A percentile compares a stretch with the other conserved stretches of the same genome.
Evolutionary conservation across 2,113 vertebrate species (phyloP).

Genomic region (Rhea pennata): DNA sequence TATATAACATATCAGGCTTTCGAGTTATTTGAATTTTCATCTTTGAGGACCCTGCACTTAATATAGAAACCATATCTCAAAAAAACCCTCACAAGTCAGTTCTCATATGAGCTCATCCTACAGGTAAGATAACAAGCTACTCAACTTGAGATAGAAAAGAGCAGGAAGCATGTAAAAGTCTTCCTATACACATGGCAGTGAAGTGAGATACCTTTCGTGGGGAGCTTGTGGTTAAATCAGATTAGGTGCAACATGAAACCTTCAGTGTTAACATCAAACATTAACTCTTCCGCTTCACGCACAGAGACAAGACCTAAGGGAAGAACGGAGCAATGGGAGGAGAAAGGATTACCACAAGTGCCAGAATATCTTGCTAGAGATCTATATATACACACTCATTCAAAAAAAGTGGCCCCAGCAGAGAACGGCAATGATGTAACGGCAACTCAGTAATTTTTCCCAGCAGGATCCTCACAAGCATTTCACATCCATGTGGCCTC

Average conservation of each 20-base stretch:
- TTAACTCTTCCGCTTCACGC: background rate
- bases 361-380: background rate
- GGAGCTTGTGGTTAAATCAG: background rate
- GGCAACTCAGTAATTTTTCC: background rate
- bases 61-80: background rate
- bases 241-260: background rate
- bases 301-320: background rate
- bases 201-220: background rate
- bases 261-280: background rate
- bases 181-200: background rate
- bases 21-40: background rate
- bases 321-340: background rate
- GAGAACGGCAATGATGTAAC: background rate
- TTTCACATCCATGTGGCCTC: background rate
- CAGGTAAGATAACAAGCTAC: background rate
- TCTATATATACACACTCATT: background rate
- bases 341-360: background rate
- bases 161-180: background rate
- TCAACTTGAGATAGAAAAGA: background rate
- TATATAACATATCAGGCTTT: rapidly evolving
- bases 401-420: background rate
- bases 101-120: background rate
- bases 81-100: background rate
- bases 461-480: background rate
- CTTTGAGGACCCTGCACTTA: background rate